Base-by-base conservation (phyloP, 2,888 invertebrate species). In the Mythimna loreyi region DNA sequence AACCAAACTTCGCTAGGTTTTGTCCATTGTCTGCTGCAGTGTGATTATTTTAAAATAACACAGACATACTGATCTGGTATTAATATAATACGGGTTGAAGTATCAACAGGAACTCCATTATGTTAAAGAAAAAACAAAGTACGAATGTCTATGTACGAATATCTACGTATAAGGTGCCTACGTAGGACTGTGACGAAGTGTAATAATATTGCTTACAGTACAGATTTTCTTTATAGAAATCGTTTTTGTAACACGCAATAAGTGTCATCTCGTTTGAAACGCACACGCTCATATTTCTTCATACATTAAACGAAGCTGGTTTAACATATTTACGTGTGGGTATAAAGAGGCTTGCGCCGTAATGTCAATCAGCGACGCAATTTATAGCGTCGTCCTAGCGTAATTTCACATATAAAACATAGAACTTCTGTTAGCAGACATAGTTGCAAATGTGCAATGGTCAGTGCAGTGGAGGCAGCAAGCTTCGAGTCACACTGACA, bases 401-500 rank as follows among this genome's bases (percentile, higher is more conserved):
- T 66, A 63, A 72, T 72, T 71, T 67, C 56, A 71, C 62, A 52
- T 58, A 57, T 28, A 67, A 40, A 69, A 65, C 66, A 25, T 60
- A 80, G 53, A 67, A 60, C 57, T 75, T 61, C 23, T 45, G 28
- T 56, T 75, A 75, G 59, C 49, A 67, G 75, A 86, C 81, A 85
- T 84, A 85, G 87, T 91, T 89, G 90, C 89, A 84, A 89, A 90
- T 89, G 77, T 87, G 88, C 86, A 89, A 75, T 83, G 81, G 81
- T 72, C 76, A 85, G 75, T 84, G 81, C 83, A 86, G 84, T 83
- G 85, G 83, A 87, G 86, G 77, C 84, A 87, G 85, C 84, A 83
- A 89, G 87, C 88, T 87, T 85, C 84, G 83, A 93, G 91, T 92
- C 92, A 92, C 92, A 94, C 94, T 95, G 95, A 95, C 95, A 95